These are phyloP conservation scores for Phlogophora meticulosa DNA, from an alignment of 2,888 invertebrate species.

Conservation along the genomic window DNA sequence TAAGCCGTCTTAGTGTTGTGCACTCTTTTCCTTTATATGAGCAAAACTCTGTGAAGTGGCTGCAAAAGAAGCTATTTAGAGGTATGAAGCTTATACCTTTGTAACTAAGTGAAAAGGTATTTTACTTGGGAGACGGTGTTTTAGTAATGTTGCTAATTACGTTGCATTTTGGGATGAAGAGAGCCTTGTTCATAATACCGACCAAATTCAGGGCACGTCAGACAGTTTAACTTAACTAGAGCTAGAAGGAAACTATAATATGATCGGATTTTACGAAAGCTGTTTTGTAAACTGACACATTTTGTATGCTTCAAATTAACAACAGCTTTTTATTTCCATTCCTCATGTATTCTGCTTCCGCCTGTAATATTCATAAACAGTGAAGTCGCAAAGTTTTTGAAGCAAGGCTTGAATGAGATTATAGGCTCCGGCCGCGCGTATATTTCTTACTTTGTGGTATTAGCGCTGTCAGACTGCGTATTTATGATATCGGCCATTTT, in stretches of 20 bases:
- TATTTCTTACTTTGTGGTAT: conserved; percentile 55
- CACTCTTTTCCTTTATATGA: conserved; percentile 42
- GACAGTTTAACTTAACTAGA: not conserved
- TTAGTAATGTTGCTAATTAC: conserved; percentile 1
- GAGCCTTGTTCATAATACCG: too few relatives aligned
- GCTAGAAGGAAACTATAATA: not conserved
- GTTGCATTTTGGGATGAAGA: not conserved
- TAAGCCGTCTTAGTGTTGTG: conserved; percentile 36
- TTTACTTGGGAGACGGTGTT: not conserved
- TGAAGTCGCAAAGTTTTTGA: conserved; percentile 50
- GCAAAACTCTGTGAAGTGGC: conserved; percentile 24
- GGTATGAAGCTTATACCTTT: conserved; percentile 12
- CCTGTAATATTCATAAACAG: conserved; percentile 44
- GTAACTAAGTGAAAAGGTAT: conserved; percentile 8
- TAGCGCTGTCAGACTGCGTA: conserved; percentile 43
- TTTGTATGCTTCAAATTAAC: not conserved
- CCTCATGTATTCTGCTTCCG: conserved; percentile 16
- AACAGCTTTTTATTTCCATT: conserved; percentile 24
- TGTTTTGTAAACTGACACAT: not conserved
- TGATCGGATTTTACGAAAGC: not conserved
- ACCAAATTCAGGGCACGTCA: not conserved
- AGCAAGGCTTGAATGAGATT: conserved; percentile 51
- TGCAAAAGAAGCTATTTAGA: conserved; percentile 29
- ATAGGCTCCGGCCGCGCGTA: conserved; percentile 38
- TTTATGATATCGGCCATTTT: conserved; percentile 50